Conservation (phyloP, 2,113 vertebrate species). For the Spilogale gracilis region DNA sequence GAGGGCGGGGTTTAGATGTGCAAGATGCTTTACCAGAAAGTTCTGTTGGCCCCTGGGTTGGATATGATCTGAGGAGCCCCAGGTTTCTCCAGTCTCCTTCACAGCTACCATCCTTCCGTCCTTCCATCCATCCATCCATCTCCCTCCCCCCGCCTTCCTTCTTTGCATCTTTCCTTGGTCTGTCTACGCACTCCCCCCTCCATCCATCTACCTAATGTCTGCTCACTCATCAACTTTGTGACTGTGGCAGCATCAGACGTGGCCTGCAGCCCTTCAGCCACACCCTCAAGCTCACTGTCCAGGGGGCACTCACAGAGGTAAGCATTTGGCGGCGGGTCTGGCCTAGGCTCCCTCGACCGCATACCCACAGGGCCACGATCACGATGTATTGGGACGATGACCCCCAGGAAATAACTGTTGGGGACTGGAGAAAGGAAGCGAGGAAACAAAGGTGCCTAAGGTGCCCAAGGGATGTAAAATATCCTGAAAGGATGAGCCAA, state of each 20-base stretch:
- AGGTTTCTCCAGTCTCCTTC: neutral
- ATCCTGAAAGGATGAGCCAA: neutral
- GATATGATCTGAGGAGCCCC: too few species aligned
- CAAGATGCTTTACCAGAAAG: neutral
- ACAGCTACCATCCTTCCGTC: neutral
- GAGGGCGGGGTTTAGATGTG: rapidly evolving
- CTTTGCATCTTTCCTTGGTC: neutral
- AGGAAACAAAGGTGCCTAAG: neutral
- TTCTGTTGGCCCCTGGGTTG: rapidly evolving
- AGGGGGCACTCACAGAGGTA: neutral
- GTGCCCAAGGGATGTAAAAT: too few species aligned
- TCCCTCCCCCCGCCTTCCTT: rapidly evolving
- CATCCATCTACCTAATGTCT: neutral
- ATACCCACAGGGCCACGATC: neutral
- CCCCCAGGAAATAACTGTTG: rapidly evolving
- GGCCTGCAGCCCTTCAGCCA: too few species aligned
- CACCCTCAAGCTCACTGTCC: neutral
- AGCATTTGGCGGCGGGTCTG: neutral
- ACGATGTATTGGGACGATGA: neutral
- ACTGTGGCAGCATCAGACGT: neutral
- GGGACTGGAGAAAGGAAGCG: neutral
- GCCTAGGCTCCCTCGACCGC: neutral
- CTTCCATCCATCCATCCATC: neutral
- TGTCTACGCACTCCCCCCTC: rapidly evolving
- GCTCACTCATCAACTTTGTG: neutral